Evolutionary conservation across 2,113 vertebrate species (phyloP).

Genomic region (Rhombomys opimus): DNA sequence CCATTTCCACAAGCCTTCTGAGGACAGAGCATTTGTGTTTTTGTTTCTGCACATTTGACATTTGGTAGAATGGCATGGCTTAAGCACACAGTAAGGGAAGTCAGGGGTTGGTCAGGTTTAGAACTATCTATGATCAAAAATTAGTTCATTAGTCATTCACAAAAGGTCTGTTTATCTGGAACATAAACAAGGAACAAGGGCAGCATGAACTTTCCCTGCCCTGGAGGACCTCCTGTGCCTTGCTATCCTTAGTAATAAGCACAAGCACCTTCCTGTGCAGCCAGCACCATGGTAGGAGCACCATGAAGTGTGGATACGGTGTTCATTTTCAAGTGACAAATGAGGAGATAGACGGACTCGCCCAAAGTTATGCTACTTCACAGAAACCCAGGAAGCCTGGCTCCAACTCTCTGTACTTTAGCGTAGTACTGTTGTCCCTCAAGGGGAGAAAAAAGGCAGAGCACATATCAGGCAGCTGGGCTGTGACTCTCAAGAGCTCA

Average conservation of each 20-base stretch:
- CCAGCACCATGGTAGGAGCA: neutral
- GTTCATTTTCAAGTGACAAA: neutral
- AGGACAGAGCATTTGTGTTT: neutral
- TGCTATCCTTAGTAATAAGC: neutral
- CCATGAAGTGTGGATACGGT: neutral
- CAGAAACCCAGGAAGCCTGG: neutral
- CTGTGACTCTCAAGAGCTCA: neutral
- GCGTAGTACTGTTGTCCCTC: neutral
- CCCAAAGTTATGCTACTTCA: neutral
- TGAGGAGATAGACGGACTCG: neutral
- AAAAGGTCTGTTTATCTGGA: neutral
- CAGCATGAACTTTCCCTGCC: neutral
- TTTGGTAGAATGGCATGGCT: neutral
- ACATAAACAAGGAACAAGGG: neutral
- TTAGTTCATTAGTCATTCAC: neutral
- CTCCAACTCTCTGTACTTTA: neutral
- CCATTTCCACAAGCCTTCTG: neutral
- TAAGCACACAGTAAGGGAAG: neutral
- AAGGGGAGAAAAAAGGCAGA: neutral
- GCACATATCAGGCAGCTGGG: conserved; percentile 78
- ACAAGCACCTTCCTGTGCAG: neutral
- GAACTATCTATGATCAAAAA: neutral
- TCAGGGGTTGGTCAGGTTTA: neutral
- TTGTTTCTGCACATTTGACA: neutral
- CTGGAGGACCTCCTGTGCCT: neutral